Evolutionary conservation across 2,888 invertebrate species (phyloP).

Genomic region (Clitarchus hookeri): DNA sequence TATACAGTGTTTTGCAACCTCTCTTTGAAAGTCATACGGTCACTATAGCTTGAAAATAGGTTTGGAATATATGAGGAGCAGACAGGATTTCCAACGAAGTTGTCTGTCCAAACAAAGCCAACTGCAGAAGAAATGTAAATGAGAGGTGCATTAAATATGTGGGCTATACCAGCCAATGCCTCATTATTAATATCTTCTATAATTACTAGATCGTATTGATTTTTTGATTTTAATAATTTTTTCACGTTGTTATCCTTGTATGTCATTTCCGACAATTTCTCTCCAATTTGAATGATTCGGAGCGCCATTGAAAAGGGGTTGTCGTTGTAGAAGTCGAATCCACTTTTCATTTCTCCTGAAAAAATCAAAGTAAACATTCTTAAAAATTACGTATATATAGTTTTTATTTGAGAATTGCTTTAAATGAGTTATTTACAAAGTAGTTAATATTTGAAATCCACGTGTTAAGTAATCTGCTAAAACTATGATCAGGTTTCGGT

Average conservation of each 20-base stretch:
- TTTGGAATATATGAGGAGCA: conserved; percentile 59
- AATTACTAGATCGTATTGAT: conserved; percentile 57
- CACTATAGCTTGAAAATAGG: conserved; percentile 53
- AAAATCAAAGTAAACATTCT: too few relatives aligned
- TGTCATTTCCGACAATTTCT: background rate
- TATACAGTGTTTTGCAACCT: conserved; percentile 58
- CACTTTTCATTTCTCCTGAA: too few relatives aligned
- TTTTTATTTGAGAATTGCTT: too few relatives aligned
- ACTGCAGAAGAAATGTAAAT: conserved; percentile 55
- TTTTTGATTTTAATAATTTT: conserved; percentile 36
- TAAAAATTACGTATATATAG: too few relatives aligned
- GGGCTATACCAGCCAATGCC: conserved; percentile 55
- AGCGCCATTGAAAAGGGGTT: too few relatives aligned
- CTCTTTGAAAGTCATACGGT: conserved; percentile 59
- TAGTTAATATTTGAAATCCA: too few relatives aligned
- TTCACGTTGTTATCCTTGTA: conserved; percentile 36
- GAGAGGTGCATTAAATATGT: conserved; percentile 56
- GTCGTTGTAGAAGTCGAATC: too few relatives aligned
- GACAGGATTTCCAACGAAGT: conserved; percentile 56
- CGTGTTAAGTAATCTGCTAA: too few relatives aligned
- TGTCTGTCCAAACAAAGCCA: conserved; percentile 55
- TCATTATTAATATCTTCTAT: conserved; percentile 59
- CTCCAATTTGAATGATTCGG: too few relatives aligned
- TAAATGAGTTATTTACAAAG: too few relatives aligned
- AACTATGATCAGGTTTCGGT: too few relatives aligned